Base-by-base conservation (phyloP, 2,888 invertebrate species). In the Amiota mariae region DNA sequence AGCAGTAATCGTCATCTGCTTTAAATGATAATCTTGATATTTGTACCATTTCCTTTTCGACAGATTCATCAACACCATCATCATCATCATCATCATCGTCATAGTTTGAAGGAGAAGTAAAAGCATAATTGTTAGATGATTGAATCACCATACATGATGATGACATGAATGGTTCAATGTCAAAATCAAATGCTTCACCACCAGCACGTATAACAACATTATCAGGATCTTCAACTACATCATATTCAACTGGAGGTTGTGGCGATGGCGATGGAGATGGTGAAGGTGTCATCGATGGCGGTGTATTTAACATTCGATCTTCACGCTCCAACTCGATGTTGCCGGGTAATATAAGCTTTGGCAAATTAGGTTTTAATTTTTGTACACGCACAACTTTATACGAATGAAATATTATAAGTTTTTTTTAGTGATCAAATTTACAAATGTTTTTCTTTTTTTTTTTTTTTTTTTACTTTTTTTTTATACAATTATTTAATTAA, bases 291-390 rank as follows among this genome's bases (percentile, higher is more conserved):
- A 86, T 85, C 74, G 88, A 79, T 54, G 81, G 81, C 73, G 81
- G 78, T 70, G 71, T 73, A 71, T 79, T 80, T 46, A 67, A 72
- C 56, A 57, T 15, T 10, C 59, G 59, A 64, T 74, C 71, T 54
- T 80, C 79, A 66, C 82, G 80, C 78, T 86, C 85, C 78, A 88
- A 82, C 79, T 83, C 88, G 79, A 84, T 82, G 78, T 89, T 89
- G 78, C 85, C 83, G 81, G 89, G 89, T 82, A 89, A 82, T 82
- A 89, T 89, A 79, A 89, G 84, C 86, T 89, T 89, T 66, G 90
- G 89, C 79, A 90, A 86, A 79, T 90, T 90, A 73, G 89, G 87
- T 81, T 89, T 90, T 70, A 88, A 77, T 81, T 90, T 90, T 86
- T 90, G 87, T 81, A 90, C 88, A 83, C 89, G 90, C 77, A 90